Base-by-base conservation (phyloP, 2,888 invertebrate species). In the Dryobotodes eremita region DNA sequence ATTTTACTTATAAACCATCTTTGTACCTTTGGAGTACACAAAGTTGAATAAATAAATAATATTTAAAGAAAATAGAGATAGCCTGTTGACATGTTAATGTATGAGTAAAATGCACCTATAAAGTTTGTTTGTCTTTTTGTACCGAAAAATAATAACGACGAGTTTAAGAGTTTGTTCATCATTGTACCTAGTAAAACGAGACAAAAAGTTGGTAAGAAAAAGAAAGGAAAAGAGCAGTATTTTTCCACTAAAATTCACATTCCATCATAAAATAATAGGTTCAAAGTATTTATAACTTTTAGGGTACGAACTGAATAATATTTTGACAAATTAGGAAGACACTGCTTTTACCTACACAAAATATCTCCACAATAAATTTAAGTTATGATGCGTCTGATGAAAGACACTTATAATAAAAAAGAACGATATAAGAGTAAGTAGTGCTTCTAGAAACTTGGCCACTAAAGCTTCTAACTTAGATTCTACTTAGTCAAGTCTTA, bases 401-500 rank as follows among this genome's bases (percentile, higher is more conserved):
- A 57, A 11, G 20, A 61, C 66, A 71, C 36, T 66, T 46, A 59
- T 62, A 62, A 64, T 71, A 50, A 77, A 77, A 73, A 71, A 69
- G 0, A 53, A 31, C 15, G 31, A 1, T 50, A 23, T 23, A 36
- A 23, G 23, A 53, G 15, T 69, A 73, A 59, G 36, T n/a, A 72
- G 15, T 75, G 31, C 57, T 64, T n/a, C 26, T 13, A 17, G 5
- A 10, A 71, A 77, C 82, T 71, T 71, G 61, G 71, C 53, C 66
- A 77, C 71, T 82, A 68, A 68, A 62, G 36, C 55, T 77, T 31
- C 36, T 59, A 71, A 82, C 55, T 82, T 78, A 53, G 62, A 69
- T 17, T 31, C 17, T 64, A 74, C 66, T 74, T 71, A 82, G 36
- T 57, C 31, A 71, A 82, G 55, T 75, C 71, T 7, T 61, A 61